Evolutionary conservation across 1,140 invertebrate species (phyloP), one percentile per base, ranked within the genome.

Genomic region (Lordiphosa clarofinis): DNA sequence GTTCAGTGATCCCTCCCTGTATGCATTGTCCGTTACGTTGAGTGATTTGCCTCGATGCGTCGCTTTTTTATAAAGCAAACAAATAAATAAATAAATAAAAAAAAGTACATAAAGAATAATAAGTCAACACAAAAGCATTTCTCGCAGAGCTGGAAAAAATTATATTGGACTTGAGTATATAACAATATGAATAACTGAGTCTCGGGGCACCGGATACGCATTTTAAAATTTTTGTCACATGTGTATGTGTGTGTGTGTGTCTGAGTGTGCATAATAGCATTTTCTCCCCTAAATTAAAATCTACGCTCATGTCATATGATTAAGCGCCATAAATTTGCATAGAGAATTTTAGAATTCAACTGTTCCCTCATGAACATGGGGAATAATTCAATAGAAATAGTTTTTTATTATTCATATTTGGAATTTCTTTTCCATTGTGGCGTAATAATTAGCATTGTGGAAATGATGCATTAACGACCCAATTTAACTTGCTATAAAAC

Each of bases 151-250:
- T 21, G 24, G 6, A 28, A 28, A 28, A 28, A 28, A 28, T 28
- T 28, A 28, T 28, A 28, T 28, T 28, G 24, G 10, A 1, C 15
- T 8, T 28, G n/a, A 21, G 37, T 19, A 15, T 40, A 43, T 40
- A 47, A 64, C 48, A 64, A 64, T 64, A 55, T 47, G 61, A 63
- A 62, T 64, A 39, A 64, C 48, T 64, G 64, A 60, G 64, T 60
- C 61, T 28, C 24, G 59, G 44, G 60, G 64, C 56, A 67, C 64
- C 64, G 64, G 64, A 67, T 67, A 67, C 64, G 55, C 63, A 67
- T 53, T 67, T 67, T 59, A 67, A 59, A 58, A 59, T 59, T 67
- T 56, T 60, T 66, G 56, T 49, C 54, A 55, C 33, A 52, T 46
- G 52, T 33, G 37, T 36, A 9, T 31, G 46, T 53, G 10, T 28